Evolutionary conservation across 1,140 invertebrate species (phyloP).

Genomic region (Zaprionus ghesquierei): DNA sequence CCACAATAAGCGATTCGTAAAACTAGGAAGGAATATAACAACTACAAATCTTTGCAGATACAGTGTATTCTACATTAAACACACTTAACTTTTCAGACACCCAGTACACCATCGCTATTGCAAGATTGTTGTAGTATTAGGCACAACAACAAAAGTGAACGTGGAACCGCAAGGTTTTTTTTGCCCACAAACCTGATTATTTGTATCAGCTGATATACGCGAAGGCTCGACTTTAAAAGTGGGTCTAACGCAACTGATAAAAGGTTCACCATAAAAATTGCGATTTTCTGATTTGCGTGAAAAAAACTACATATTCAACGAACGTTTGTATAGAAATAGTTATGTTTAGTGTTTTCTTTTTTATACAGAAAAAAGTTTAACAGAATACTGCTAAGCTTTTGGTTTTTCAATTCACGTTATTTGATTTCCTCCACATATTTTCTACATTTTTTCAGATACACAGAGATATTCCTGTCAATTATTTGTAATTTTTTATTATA

Average conservation of each 20-base stretch:
- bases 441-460: too few relatives aligned
- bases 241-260: background rate
- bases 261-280: background rate
- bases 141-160: background rate
- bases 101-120: background rate
- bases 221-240: slow-evolving; percentile 20
- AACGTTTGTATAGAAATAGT: background rate
- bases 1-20: background rate
- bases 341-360: too few relatives aligned
- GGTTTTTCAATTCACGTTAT: too few relatives aligned
- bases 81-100: background rate
- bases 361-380: too few relatives aligned
- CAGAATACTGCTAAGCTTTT: too few relatives aligned
- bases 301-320: too few relatives aligned
- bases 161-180: background rate
- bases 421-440: too few relatives aligned
- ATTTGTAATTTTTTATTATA: too few relatives aligned
- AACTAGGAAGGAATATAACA: too few relatives aligned
- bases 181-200: background rate
- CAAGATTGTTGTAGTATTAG: background rate
- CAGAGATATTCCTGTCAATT: too few relatives aligned
- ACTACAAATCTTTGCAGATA: too few relatives aligned
- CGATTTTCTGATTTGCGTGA: background rate
- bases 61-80: background rate
- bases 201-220: slow-evolving; percentile 2